Conservation (phyloP, 1,140 invertebrate genomes). For the Spodoptera litura region DNA sequence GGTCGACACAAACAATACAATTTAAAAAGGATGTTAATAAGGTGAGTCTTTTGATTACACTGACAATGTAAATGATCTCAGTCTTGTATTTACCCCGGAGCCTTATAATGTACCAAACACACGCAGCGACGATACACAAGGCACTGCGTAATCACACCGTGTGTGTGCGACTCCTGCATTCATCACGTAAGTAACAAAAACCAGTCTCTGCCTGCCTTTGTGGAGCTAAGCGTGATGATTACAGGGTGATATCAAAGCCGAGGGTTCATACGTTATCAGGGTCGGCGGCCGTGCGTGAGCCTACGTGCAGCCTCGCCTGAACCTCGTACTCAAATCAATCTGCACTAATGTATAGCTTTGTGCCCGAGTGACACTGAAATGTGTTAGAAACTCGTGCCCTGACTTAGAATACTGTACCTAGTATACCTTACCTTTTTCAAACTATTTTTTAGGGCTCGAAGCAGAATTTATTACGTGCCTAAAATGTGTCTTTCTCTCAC, state of each 20-base stretch:
- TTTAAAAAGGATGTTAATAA: no score
- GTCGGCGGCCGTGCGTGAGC: conserved; percentile 9
- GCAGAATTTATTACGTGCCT: no score
- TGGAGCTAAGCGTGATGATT: conserved; percentile 30
- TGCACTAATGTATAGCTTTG: conserved; percentile 21
- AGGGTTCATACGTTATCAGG: conserved; percentile 2
- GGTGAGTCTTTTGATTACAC: no score
- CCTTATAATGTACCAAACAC: no score
- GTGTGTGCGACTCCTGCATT: not conserved
- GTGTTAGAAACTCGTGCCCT: conserved; percentile 8
- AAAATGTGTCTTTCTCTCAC: no score
- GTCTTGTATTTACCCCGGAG: no score
- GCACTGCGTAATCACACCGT: no score
- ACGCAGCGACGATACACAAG: no score
- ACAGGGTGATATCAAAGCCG: conserved; percentile 16
- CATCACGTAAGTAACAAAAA: not conserved
- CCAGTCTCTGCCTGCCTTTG: conserved; percentile 14
- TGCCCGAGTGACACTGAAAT: conserved; percentile 20
- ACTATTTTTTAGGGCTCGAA: no score
- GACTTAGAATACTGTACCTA: not conserved
- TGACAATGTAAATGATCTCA: no score
- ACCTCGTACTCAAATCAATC: conserved; percentile 12
- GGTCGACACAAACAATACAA: no score
- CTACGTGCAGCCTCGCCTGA: conserved; percentile 8
- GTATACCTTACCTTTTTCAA: not conserved